These are phyloP conservation scores for Schlechtendalia chinensis DNA, from an alignment of 1,140 invertebrate genomes.

Conservation along the genomic window DNA sequence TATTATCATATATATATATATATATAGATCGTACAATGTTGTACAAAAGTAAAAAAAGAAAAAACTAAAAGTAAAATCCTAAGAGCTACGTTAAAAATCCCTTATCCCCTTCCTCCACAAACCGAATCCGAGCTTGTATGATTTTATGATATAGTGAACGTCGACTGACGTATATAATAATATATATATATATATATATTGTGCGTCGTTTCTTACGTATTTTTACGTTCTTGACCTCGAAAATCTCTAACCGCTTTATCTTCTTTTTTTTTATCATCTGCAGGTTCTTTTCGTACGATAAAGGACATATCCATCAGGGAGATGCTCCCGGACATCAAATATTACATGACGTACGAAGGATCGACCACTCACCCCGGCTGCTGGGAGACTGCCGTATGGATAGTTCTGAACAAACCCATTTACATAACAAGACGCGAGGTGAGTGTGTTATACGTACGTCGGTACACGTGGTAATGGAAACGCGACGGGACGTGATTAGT, in stretches of 20 bases:
- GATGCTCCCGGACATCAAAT: conserved; percentile 80
- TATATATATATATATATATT: background rate
- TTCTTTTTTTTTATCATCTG: conserved; percentile 15
- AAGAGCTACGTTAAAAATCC: too few species aligned
- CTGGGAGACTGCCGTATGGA: conserved; percentile 91
- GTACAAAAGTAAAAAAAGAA: too few species aligned
- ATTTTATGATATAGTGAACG: too few species aligned
- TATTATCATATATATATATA: too few species aligned
- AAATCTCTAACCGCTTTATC: background rate
- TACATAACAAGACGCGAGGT: conserved; percentile 91
- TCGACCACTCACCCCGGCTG: conserved; percentile 92
- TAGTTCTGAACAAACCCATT: conserved; percentile 93
- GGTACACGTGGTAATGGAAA: conserved; percentile 21
- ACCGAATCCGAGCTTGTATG: too few species aligned
- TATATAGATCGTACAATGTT: too few species aligned
- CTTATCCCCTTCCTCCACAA: too few species aligned
- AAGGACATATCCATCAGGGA: conserved; percentile 78
- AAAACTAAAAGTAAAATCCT: too few species aligned
- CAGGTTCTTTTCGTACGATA: conserved; percentile 66
- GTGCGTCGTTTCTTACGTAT: background rate
- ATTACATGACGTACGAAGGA: conserved; percentile 98
- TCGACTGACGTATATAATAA: background rate
- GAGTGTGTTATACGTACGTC: conserved; percentile 52
- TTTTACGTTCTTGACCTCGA: background rate
- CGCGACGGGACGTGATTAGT: conserved; percentile 30